These are phyloP conservation scores for Sanderia malayensis DNA, from an alignment of 30 jellyfish, hydroid and myxozoan genomes.

Conservation along the genomic window DNA sequence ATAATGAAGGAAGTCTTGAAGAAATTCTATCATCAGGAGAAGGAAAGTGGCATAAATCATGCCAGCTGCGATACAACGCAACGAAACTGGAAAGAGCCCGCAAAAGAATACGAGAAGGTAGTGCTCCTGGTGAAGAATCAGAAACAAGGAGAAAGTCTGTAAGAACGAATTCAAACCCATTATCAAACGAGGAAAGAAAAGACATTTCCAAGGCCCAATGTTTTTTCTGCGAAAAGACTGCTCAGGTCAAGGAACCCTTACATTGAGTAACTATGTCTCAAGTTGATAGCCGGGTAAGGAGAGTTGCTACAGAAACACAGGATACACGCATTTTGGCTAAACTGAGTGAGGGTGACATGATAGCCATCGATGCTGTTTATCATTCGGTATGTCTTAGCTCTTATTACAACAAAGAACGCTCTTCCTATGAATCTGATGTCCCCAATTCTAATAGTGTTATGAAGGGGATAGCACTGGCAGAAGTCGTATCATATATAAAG, in stretches of 20 bases:
- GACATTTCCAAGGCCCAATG: no score
- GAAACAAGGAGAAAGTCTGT: constrained; percentile 17
- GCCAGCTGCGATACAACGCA: constrained; percentile 22
- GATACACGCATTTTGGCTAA: constrained; percentile 40
- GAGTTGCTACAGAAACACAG: constrained; percentile 39
- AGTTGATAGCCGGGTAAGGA: constrained; percentile 38
- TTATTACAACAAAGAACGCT: constrained; percentile 34
- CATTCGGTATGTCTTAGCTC: constrained; percentile 33
- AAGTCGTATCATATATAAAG: constrained; percentile 15
- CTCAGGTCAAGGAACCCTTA: constrained; percentile 38
- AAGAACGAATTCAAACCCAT: constrained; percentile 5
- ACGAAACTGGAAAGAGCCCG: constrained; percentile 42
- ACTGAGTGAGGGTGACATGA: constrained; percentile 47
- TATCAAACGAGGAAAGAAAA: constrained; percentile 13
- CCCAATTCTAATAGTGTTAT: constrained; percentile 34
- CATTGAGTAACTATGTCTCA: constrained; percentile 30
- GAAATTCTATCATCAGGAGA: constrained; percentile 17
- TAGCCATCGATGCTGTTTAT: constrained; percentile 48
- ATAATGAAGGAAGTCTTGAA: constrained; percentile 13
- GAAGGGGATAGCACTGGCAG: constrained; percentile 49
- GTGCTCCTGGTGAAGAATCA: constrained; percentile 23
- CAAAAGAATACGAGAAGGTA: constrained; percentile 25
- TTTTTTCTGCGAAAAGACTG: constrained; percentile 30
- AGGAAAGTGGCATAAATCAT: constrained; percentile 37
- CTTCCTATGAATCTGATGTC: constrained; percentile 29